Percentiles rank a stretch among this genome's conserved stretches.
These are phyloP conservation scores for Thalpophila matura DNA, from an alignment of 2,888 invertebrate species.

Conservation along the genomic window DNA sequence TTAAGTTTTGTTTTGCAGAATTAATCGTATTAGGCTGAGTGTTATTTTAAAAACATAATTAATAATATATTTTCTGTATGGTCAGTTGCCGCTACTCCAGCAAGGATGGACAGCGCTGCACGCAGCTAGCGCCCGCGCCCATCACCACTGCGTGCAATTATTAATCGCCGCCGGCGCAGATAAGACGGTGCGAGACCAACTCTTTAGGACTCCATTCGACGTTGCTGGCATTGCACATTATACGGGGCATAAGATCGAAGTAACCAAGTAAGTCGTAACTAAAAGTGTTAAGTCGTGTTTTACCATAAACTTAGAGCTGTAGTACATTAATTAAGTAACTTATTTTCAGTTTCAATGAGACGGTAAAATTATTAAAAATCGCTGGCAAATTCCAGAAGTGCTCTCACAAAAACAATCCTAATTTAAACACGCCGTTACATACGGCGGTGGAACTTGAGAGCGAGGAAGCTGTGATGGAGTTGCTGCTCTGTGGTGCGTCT, in stretches of 20 bases:
- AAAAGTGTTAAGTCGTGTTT: background rate
- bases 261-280: constrained; percentile 27
- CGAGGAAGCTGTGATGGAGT: constrained; percentile 39
- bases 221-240: constrained; percentile 57
- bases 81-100: constrained; percentile 78
- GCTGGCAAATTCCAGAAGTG: constrained; percentile 25
- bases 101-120: constrained; percentile 90
- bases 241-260: constrained; percentile 28
- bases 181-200: constrained; percentile 39
- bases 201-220: constrained; percentile 60
- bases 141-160: constrained; percentile 64
- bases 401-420: background rate
- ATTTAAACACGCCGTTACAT: constrained; percentile 50
- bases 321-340: too few species aligned
- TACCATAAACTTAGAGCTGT: background rate
- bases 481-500: constrained; percentile 54
- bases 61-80: constrained; percentile 14
- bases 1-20: too few species aligned
- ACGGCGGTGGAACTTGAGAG: constrained; percentile 63
- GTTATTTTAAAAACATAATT: too few species aligned
- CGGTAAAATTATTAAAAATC: constrained; percentile 37
- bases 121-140: constrained; percentile 86
- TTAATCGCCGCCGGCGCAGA: constrained; percentile 64
- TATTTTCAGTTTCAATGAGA: constrained; percentile 45
- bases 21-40: too few species aligned